phyloP scores from a whole-genome alignment of 2,888 invertebrate species.

The Nipponacmea schrenckii region DNA sequence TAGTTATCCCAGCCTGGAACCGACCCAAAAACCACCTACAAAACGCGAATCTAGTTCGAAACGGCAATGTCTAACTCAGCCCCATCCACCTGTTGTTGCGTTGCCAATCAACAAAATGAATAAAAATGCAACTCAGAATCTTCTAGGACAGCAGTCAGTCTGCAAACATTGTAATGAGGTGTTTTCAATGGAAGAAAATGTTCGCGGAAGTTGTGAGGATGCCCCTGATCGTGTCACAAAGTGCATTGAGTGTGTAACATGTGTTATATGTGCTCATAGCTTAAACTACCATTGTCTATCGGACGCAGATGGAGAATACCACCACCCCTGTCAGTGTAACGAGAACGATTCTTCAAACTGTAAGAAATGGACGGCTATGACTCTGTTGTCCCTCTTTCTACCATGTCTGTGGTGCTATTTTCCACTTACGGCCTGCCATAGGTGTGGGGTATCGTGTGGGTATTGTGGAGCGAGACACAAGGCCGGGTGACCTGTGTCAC shows the following conservation, averaged over 20 bases:
- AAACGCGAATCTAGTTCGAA: constrained; percentile 56
- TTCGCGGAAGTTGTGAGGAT: constrained; percentile 78
- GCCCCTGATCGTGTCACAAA: constrained; percentile 86
- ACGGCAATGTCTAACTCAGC: constrained; percentile 13
- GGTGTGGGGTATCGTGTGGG: constrained; percentile 82
- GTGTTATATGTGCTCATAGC: constrained; percentile 88
- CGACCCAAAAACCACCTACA: constrained; percentile 53
- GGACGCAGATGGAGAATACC: constrained; percentile 84
- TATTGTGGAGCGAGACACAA: constrained; percentile 85
- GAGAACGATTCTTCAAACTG: constrained; percentile 68
- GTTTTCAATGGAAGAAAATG: constrained; percentile 84
- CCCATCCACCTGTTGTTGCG: constrained; percentile 68
- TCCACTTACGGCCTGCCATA: constrained; percentile 85
- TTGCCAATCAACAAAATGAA: constrained; percentile 59
- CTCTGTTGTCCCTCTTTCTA: constrained; percentile 85
- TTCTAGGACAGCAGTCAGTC: constrained; percentile 52
- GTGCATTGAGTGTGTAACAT: constrained; percentile 84
- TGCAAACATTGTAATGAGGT: constrained; percentile 71
- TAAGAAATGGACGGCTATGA: constrained; percentile 87
- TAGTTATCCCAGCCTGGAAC: constrained; percentile 80
- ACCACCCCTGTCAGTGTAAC: constrained; percentile 83
- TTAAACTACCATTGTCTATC: constrained; percentile 94
- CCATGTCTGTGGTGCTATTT: constrained; percentile 96
- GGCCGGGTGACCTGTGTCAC: constrained; percentile 40
- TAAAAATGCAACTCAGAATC: constrained; percentile 38